Base-by-base conservation (phyloP, 2,797 vertebrate genomes). In the Loris lydekkerianus region DNA sequence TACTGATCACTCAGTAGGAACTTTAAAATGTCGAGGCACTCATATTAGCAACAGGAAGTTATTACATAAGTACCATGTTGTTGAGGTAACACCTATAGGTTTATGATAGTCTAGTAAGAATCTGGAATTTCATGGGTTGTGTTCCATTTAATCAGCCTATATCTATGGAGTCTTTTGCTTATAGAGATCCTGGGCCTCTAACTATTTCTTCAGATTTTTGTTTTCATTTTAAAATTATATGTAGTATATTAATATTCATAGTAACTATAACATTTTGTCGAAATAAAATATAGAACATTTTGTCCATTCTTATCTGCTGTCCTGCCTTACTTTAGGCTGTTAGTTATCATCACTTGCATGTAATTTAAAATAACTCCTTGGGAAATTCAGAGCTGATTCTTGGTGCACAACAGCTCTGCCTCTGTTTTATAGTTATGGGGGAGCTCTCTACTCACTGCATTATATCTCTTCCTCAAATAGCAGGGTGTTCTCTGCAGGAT, bases 181-280 rank as follows among this genome's bases (percentile, higher is more conserved):
- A 49, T 34, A 61, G 18, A 61, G 21, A 63, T 88, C 78, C 65
- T 93, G 46, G 58, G 20, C 78, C 60, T 27, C 2, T 87, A 83
- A 63, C 10, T 78, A 37, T 91, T 83, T 63, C 21, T 58, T 93
- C 8, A 56, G 58, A 18, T 85, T 89, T 67, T 78, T 72, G 21
- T n/a, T 49, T 85, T 89, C 58, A 67, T 89, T 86, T 94, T 90
- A 43, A 82, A 86, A 82, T 25, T 31, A 23, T 25, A 25, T 78
- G n/a, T 78, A 46, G 46, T 46, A 6, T 65, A 21, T 67, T 65
- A 18, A 67, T 73, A 60, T 31, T 40, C 37, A 21, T 73, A 88
- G 17, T 43, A 60, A 21, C 34, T 72, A 15, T 82, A 40, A 34
- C 34, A 34, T 34, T 34, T 34, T 34, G 34, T 34, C 34, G n/a